phyloP scores from a whole-genome alignment of 1,140 invertebrate species.

The Papilio polyxenes region DNA sequence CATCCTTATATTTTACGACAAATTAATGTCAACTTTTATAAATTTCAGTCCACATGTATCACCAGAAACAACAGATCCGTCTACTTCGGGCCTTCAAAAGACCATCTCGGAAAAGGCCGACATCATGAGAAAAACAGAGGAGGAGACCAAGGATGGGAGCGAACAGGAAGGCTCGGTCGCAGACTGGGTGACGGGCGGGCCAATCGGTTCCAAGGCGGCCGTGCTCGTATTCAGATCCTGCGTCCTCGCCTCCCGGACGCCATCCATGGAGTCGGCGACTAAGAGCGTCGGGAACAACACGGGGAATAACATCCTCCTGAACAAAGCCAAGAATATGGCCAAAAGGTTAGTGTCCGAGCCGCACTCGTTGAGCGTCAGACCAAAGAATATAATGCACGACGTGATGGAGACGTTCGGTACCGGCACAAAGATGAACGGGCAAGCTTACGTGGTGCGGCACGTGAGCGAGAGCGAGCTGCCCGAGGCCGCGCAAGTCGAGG shows the following conservation, averaged over 20 bases:
- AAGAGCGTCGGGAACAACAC: conserved; percentile 73
- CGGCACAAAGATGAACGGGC: conserved; percentile 60
- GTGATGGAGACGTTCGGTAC: conserved; percentile 77
- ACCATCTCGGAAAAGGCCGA: conserved; percentile 50
- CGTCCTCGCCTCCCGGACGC: conserved; percentile 78
- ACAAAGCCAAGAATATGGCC: conserved; percentile 77
- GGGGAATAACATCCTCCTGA: conserved; percentile 70
- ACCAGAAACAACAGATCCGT: conserved; percentile 70
- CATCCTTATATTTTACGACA: not conserved
- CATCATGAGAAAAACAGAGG: conserved; percentile 74
- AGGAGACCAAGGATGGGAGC: conserved; percentile 52
- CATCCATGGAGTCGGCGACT: conserved; percentile 71
- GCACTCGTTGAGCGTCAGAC: conserved; percentile 65
- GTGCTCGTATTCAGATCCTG: conserved; percentile 82
- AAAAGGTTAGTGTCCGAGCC: conserved; percentile 70
- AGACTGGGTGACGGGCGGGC: conserved; percentile 81
- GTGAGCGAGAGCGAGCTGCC: conserved; percentile 65
- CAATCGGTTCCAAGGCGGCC: conserved; percentile 78
- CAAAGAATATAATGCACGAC: conserved; percentile 76
- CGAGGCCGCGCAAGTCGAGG: conserved; percentile 55
- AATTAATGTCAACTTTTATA: conserved; percentile 2
- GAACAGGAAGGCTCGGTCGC: conserved; percentile 82
- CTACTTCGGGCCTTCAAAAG: conserved; percentile 71
- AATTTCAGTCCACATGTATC: conserved; percentile 76
- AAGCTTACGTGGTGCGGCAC: conserved; percentile 71